phyloP scores from a whole-genome alignment of 1,140 invertebrate species.

The Drosophila pachea region DNA sequence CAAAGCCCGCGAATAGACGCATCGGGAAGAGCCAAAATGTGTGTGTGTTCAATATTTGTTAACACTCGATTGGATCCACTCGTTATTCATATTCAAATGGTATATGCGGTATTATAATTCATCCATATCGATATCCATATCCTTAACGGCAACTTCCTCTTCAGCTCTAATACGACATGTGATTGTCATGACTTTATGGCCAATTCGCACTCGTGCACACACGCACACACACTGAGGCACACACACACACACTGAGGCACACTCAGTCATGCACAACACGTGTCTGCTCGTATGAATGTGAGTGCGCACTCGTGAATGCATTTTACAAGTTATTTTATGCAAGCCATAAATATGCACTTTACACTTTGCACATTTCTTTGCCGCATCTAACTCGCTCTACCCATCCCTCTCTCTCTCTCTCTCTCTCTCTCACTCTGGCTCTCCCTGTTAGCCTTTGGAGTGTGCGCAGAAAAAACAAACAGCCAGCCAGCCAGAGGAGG shows the following conservation, averaged over 20 bases:
- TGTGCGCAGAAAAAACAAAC: slow-evolving; percentile 47
- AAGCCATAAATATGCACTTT: slow-evolving; percentile 78
- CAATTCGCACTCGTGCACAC: slow-evolving; percentile 44
- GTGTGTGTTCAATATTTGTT: background rate
- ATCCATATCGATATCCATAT: slow-evolving; percentile 51
- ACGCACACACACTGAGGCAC: slow-evolving; percentile 2
- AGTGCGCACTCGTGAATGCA: slow-evolving; percentile 58
- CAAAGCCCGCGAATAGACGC: slow-evolving; percentile 1
- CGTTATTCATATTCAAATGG: slow-evolving; percentile 8
- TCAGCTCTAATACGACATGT: slow-evolving; percentile 47
- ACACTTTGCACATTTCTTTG: slow-evolving; percentile 70
- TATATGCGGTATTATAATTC: slow-evolving; percentile 16
- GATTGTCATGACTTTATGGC: slow-evolving; percentile 56
- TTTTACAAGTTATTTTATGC: slow-evolving; percentile 77
- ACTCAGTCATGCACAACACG: slow-evolving; percentile 57
- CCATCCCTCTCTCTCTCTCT: background rate
- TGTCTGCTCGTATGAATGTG: slow-evolving; percentile 61
- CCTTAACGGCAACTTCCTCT: slow-evolving; percentile 68
- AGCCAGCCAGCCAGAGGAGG: slow-evolving; percentile 34
- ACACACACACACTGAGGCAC: slow-evolving; percentile 19
- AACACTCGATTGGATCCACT: background rate
- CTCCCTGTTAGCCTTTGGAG: slow-evolving; percentile 20
- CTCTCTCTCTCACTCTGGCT: slow-evolving; percentile 6
- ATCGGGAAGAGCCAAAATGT: background rate
- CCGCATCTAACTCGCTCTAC: background rate